These are phyloP conservation scores for Hemistola chrysoprasaria DNA, from an alignment of 2,888 invertebrate genomes.

Conservation along the genomic window DNA sequence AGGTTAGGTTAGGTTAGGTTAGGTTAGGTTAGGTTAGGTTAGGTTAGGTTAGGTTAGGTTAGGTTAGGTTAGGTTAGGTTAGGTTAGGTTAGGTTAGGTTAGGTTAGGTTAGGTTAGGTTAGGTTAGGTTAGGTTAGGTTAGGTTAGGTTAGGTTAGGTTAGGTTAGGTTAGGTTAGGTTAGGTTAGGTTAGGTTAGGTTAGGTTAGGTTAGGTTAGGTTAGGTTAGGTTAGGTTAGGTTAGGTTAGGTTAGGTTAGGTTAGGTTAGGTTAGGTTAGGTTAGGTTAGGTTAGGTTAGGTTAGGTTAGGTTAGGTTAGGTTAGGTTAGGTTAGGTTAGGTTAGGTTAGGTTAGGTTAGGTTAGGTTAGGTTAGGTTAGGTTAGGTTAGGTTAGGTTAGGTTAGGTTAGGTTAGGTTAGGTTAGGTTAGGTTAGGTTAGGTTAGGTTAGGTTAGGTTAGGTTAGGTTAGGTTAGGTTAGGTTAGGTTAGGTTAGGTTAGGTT, in stretches of 20 bases:
- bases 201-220: constrained; percentile 17
- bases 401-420: constrained; percentile 35
- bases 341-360: too few relatives aligned
- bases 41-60: background rate
- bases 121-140: constrained; percentile 17
- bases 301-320: constrained; percentile 33
- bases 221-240: constrained; percentile 16
- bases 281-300: constrained; percentile 33
- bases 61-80: constrained; percentile 4
- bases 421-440: too few relatives aligned
- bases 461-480: constrained; percentile 34
- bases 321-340: constrained; percentile 34
- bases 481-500: constrained; percentile 24
- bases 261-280: constrained; percentile 26
- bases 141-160: too few relatives aligned
- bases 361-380: constrained; percentile 32
- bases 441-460: constrained; percentile 31
- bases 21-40: background rate
- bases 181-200: constrained; percentile 17
- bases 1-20: background rate
- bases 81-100: constrained; percentile 15
- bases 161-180: constrained; percentile 13
- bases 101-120: constrained; percentile 16
- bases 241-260: constrained; percentile 15
- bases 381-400: constrained; percentile 33